phyloP scores from a whole-genome alignment of 1,140 invertebrate genomes.

The Solenopsis invicta region DNA sequence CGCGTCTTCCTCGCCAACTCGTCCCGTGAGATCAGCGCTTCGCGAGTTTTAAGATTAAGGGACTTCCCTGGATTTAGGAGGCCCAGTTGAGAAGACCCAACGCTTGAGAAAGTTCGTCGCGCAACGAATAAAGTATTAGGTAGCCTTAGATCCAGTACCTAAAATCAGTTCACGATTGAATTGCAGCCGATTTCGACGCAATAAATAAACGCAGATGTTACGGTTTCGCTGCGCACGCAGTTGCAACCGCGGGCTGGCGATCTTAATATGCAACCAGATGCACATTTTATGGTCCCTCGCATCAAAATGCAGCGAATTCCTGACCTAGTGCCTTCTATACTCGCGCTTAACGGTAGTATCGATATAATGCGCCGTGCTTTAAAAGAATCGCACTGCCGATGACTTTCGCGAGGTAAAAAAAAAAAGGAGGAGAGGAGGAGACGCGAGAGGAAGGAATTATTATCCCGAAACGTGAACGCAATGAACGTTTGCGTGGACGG shows the following conservation, averaged over 20 bases:
- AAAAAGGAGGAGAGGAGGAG: background rate
- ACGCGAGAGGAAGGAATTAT: background rate
- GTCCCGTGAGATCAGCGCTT: too few relatives aligned
- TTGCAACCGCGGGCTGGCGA: background rate
- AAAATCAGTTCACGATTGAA: slow-evolving; percentile 13
- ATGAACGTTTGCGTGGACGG: too few relatives aligned
- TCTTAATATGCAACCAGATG: slow-evolving; percentile 22
- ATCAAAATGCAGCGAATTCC: slow-evolving; percentile 79
- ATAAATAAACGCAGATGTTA: slow-evolving; percentile 14
- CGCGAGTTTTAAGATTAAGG: too few relatives aligned
- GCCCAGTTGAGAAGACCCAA: too few relatives aligned
- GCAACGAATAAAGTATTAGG: too few relatives aligned
- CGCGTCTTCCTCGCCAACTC: background rate
- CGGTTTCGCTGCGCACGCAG: background rate
- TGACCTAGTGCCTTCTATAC: slow-evolving; percentile 80
- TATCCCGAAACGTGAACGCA: background rate
- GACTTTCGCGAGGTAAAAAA: background rate
- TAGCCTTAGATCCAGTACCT: background rate
- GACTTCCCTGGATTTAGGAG: too few relatives aligned
- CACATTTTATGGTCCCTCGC: slow-evolving; percentile 47
- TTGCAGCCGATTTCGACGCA: background rate
- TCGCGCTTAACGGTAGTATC: slow-evolving; percentile 66
- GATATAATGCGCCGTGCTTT: slow-evolving; percentile 28
- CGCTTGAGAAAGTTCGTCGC: too few relatives aligned
- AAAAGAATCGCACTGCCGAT: slow-evolving; percentile 34